A percentile compares a stretch with the other conserved stretches of the same genome.
phyloP scores from a whole-genome alignment of 2,888 invertebrate genomes.

The Aspidiotus rigidus region DNA sequence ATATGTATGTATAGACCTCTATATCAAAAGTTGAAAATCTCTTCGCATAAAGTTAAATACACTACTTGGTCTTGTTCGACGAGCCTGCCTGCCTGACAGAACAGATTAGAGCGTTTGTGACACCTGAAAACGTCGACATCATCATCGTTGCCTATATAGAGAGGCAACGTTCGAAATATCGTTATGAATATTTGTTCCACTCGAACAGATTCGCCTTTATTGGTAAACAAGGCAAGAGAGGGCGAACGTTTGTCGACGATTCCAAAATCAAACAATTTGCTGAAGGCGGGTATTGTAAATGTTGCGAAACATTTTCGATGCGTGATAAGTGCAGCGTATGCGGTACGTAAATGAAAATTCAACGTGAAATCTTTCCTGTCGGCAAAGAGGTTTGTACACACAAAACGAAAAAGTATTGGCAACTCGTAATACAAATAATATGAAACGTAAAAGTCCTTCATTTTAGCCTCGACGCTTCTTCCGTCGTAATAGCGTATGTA shows the following conservation, averaged over 20 bases:
- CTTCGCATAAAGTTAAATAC: too few relatives aligned
- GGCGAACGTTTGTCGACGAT: conserved; percentile 2
- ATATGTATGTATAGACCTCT: too few relatives aligned
- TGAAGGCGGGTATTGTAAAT: conserved; percentile 11
- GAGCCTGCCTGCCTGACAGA: not conserved
- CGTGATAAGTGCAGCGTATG: not conserved
- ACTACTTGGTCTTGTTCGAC: not conserved
- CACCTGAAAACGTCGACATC: conserved; percentile 6
- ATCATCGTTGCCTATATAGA: not conserved
- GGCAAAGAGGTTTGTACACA: conserved; percentile 7
- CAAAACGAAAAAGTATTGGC: not conserved
- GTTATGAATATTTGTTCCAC: conserved; percentile 28
- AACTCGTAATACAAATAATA: conserved; percentile 2
- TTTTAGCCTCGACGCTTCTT: not conserved
- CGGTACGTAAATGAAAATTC: not conserved
- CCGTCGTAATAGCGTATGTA: not conserved
- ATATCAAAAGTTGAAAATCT: too few relatives aligned
- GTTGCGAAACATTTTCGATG: not conserved
- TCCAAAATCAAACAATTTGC: conserved; percentile 25
- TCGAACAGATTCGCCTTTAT: conserved; percentile 15
- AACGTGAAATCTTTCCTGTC: conserved; percentile 5
- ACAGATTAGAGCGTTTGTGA: conserved; percentile 2
- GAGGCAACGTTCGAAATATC: conserved; percentile 9
- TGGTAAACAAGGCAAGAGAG: conserved; percentile 13
- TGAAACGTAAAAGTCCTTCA: conserved; percentile 2